A percentile compares a stretch with the other conserved stretches of the same genome.
These are phyloP conservation scores for Phortica variegata DNA, from an alignment of 1,140 invertebrate genomes.

Conservation along the genomic window DNA sequence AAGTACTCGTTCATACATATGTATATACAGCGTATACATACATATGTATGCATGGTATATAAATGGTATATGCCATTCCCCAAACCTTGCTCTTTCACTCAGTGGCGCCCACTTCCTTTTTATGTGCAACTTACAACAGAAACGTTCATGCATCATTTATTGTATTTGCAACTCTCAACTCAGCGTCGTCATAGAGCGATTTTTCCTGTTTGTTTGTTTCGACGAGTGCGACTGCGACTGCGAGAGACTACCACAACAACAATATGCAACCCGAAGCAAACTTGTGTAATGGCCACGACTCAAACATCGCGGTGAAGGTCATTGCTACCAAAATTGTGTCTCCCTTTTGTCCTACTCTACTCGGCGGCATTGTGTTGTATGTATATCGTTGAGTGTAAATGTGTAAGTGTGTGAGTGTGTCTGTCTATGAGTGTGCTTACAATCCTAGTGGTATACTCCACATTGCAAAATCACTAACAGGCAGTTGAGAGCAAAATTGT, in stretches of 20 bases:
- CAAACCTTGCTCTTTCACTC: no score
- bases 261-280: slow-evolving; percentile 13
- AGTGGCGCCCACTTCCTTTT: no score
- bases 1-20: no score
- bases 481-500: no score
- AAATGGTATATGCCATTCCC: no score
- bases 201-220: slow-evolving; percentile 20
- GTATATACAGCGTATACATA: no score
- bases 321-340: slow-evolving; percentile 57
- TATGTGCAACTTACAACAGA: slow-evolving; percentile 15
- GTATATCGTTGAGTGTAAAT: background rate
- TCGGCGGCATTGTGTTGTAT: slow-evolving; percentile 18
- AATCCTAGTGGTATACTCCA: slow-evolving; percentile 40
- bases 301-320: slow-evolving; percentile 57
- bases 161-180: slow-evolving; percentile 1
- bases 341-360: slow-evolving; percentile 56
- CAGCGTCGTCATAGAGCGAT: slow-evolving; percentile 7
- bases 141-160: slow-evolving; percentile 41
- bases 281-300: no score
- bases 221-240: slow-evolving; percentile 21
- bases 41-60: no score
- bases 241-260: slow-evolving; percentile 31
- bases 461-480: slow-evolving; percentile 21
- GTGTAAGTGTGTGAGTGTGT: background rate
- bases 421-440: slow-evolving; percentile 14